These are phyloP conservation scores for Mesocricetus auratus DNA, from an alignment of 2,113 vertebrate species.

Conservation along the genomic window DNA sequence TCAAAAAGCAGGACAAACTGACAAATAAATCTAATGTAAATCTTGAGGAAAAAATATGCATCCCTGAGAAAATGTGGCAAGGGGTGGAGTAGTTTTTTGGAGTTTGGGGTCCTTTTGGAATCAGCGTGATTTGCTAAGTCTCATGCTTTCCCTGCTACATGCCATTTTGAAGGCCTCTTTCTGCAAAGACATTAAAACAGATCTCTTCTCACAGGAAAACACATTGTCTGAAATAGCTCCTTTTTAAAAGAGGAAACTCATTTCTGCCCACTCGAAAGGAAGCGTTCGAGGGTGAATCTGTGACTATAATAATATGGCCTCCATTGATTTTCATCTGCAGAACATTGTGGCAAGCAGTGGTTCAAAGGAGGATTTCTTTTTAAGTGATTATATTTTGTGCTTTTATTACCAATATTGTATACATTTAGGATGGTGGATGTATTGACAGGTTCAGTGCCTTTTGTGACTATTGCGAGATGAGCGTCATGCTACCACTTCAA, in stretches of 20 bases:
- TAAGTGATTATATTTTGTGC: constrained; percentile 56
- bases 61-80: constrained; percentile 37
- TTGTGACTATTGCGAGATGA: constrained; percentile 44
- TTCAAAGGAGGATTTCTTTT: constrained; percentile 69
- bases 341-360: constrained; percentile 49
- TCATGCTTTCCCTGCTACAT: constrained; percentile 5
- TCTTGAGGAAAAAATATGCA: background rate
- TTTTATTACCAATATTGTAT: constrained; percentile 49
- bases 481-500: background rate
- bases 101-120: constrained; percentile 67
- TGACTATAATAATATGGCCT: constrained; percentile 69
- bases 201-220: constrained; percentile 80
- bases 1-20: constrained; percentile 52
- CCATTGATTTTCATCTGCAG: constrained; percentile 68
- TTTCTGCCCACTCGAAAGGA: constrained; percentile 72
- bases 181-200: constrained; percentile 79
- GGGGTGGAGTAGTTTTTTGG: constrained; percentile 45
- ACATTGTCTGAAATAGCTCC: constrained; percentile 72
- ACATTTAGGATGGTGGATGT: constrained; percentile 49
- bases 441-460: constrained; percentile 51
- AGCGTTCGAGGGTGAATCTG: constrained; percentile 52
- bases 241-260: constrained; percentile 55
- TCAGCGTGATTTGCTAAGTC: constrained; percentile 48
- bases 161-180: constrained; percentile 68
- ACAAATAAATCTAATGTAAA: constrained; percentile 49